Base-by-base conservation (phyloP, 2,888 invertebrate genomes). In the Diadegma fenestrale region DNA sequence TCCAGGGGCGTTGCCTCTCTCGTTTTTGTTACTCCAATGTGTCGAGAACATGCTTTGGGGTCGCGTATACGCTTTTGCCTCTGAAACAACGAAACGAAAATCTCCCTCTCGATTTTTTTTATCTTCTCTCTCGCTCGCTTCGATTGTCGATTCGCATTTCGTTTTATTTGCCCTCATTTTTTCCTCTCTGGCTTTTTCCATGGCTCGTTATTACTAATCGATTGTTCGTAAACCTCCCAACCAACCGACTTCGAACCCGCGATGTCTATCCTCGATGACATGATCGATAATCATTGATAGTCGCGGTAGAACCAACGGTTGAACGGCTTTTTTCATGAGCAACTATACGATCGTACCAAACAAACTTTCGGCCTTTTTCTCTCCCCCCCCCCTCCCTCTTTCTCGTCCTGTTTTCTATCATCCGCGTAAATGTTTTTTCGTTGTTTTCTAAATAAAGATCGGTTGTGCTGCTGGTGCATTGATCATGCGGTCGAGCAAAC, bases 271-370 rank as follows among this genome's bases (percentile, higher is more conserved):
- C 63, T 63, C 41, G 58, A 51, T 63, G 64, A 66, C 41, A 68
- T 43, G 64, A 37, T 72, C 80, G 80, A 80, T 76, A 45, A 76
- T 84, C 80, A 84, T 77, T 64, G 76, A 77, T 63, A 76, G 48
- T n/a, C 45, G 12, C 45, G 12, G 30, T 48, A 37, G 43, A 41
- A 51, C 76, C 22, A 64, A 48, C 64, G 51, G 12, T 63, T 45
- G 14, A 75, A 76, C 37, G 64, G 63, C 10, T 63, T 48, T 76
- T 37, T 64, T 48, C 37, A 48, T 64, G 48, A n/a, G 30, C 30
- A 19, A n/a, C 33, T 22, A 33, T 45, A 30, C 41, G 26, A 17
- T 26, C 54, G 61, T 61, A 43, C 14, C 17, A 37, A 51, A 33
- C 48, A 19, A 33, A 19, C 58, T 54, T 22, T 0, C 45, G 1